phyloP scores from a whole-genome alignment of 1,140 invertebrate genomes.

The Eumaeus atala region DNA sequence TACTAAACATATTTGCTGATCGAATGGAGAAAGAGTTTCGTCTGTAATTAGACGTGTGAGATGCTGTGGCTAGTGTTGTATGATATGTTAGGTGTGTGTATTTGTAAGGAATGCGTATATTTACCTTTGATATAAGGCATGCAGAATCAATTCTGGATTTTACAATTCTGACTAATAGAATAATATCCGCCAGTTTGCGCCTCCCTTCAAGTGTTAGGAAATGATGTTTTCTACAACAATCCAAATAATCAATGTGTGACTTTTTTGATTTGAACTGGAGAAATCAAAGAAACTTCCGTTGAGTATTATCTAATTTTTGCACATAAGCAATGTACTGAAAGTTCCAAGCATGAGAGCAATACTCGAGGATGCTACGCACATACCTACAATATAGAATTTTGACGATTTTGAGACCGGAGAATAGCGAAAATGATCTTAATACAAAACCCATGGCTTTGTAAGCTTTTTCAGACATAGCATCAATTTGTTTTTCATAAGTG shows the following conservation, averaged over 20 bases:
- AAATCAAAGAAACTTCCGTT: background rate
- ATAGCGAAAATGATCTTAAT: background rate
- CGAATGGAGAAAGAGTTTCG: too few species aligned
- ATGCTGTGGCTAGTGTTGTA: too few species aligned
- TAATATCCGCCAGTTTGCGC: too few species aligned
- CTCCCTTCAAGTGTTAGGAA: too few species aligned
- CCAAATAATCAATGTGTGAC: background rate
- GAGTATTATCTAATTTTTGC: background rate
- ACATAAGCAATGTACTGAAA: background rate
- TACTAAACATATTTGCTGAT: too few species aligned
- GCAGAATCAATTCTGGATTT: background rate
- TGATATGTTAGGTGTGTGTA: too few species aligned
- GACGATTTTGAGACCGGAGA: background rate
- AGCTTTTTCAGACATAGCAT: background rate
- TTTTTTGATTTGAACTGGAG: background rate
- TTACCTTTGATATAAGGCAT: background rate
- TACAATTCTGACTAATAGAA: background rate
- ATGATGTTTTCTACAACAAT: too few species aligned
- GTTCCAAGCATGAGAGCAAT: background rate
- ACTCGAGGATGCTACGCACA: slow-evolving; percentile 1
- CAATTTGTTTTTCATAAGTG: background rate
- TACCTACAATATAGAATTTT: background rate
- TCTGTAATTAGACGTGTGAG: too few species aligned
- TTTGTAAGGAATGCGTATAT: slow-evolving; percentile 1
- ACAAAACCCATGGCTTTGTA: background rate